Evolutionary conservation across 1,140 invertebrate genomes (phyloP).

Genomic region (Pogonus chalceus): DNA sequence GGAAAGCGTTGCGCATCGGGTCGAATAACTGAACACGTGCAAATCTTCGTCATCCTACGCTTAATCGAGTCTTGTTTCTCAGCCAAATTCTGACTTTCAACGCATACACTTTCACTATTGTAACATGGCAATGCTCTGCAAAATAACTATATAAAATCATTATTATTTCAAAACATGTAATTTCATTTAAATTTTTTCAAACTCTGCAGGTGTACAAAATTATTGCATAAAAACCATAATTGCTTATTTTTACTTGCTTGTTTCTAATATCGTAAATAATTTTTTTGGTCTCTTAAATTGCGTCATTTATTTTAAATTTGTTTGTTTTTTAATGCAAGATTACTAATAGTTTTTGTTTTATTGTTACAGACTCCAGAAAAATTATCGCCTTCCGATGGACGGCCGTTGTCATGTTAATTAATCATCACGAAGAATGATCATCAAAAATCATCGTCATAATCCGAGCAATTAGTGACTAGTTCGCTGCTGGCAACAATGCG

Average conservation of each 20-base stretch:
- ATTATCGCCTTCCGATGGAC: constrained; percentile 27
- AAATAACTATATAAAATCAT: neutral
- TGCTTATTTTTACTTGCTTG: neutral
- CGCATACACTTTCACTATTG: neutral
- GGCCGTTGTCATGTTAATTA: constrained; percentile 26
- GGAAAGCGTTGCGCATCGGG: neutral
- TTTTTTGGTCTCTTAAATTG: neutral
- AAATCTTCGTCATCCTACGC: neutral
- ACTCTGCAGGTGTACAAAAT: too few relatives aligned
- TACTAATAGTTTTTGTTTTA: constrained; percentile 14
- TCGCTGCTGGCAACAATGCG: neutral
- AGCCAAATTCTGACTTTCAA: neutral
- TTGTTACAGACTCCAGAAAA: constrained; percentile 33
- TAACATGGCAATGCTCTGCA: neutral
- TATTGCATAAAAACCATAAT: neutral
- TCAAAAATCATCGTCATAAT: constrained; percentile 4
- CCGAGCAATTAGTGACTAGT: neutral
- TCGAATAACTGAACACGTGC: neutral
- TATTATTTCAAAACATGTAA: neutral
- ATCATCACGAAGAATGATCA: neutral
- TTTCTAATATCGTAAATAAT: neutral
- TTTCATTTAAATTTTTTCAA: neutral
- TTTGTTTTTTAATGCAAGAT: neutral
- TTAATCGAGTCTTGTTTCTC: too few relatives aligned
- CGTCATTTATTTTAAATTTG: neutral